Conservation (phyloP, 2,113 vertebrate species). For the Herpetotheres cachinnans region DNA sequence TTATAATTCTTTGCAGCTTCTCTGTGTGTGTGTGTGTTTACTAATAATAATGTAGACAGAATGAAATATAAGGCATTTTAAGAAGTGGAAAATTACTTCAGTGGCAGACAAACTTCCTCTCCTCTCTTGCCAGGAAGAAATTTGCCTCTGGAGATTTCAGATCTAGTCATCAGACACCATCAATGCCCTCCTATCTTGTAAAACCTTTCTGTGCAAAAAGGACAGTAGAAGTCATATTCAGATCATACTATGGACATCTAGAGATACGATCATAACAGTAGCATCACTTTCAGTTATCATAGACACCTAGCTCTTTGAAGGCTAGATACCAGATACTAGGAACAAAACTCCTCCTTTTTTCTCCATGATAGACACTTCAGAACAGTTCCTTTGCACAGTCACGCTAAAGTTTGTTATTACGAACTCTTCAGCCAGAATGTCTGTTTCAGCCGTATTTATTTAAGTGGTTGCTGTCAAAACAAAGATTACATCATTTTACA, state of each 20-base stretch:
- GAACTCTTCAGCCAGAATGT: not conserved
- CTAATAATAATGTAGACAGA: not conserved
- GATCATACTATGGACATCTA: not conserved
- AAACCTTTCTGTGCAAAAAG: not conserved
- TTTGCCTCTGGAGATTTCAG: not conserved
- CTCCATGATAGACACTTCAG: not conserved
- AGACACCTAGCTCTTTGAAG: not conserved
- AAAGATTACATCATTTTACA: slow-evolving; percentile 22
- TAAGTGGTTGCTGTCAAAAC: not conserved
- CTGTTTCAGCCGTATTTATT: not conserved
- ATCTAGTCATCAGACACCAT: not conserved
- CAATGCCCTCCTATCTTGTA: not conserved
- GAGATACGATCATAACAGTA: not conserved
- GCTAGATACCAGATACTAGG: not conserved
- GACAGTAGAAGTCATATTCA: not conserved
- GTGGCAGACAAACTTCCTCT: not conserved
- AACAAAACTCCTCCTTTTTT: not conserved
- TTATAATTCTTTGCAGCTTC: not conserved
- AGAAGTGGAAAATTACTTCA: not conserved
- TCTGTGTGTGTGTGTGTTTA: not conserved
- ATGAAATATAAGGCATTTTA: not conserved
- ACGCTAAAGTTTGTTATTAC: not conserved
- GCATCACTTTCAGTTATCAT: not conserved
- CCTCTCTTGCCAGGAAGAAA: not conserved
- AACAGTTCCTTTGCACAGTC: not conserved